Evolutionary conservation across 1,140 invertebrate species (phyloP).

Genomic region (Rhopalosiphum maidis): DNA sequence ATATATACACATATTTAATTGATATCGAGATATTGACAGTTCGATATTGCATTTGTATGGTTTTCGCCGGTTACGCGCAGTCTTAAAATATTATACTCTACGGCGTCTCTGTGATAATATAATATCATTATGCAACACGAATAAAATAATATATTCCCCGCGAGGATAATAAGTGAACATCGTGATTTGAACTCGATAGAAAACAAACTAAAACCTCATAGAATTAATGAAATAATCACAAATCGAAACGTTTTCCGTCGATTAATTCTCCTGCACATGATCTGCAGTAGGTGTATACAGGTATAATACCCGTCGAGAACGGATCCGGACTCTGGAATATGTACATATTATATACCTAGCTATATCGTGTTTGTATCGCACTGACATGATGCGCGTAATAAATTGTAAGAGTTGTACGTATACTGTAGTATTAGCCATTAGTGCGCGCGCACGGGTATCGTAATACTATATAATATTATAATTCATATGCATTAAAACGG

Average conservation of each 20-base stretch:
- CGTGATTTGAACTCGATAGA: not conserved
- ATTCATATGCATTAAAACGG: not conserved
- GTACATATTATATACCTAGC: not conserved
- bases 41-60: slow-evolving; percentile 25
- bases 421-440: not conserved
- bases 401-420: not conserved
- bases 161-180: not conserved
- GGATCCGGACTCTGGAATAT: too few species aligned
- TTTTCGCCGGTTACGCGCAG: not conserved
- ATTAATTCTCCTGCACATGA: not conserved
- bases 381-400: too few species aligned
- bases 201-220: not conserved
- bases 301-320: too few species aligned
- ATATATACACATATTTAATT: not conserved
- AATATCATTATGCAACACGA: not conserved
- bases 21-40: not conserved
- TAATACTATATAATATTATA: too few species aligned
- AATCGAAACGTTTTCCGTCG: not conserved
- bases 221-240: not conserved
- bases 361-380: too few species aligned
- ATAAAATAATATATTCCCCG: not conserved
- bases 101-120: not conserved
- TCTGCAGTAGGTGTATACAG: too few species aligned
- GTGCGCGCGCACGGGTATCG: too few species aligned
- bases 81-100: not conserved